Percentiles rank a stretch among this genome's conserved stretches.
These are phyloP conservation scores for Apocrypta bakeri DNA, from an alignment of 1,140 invertebrate genomes.

Conservation along the genomic window DNA sequence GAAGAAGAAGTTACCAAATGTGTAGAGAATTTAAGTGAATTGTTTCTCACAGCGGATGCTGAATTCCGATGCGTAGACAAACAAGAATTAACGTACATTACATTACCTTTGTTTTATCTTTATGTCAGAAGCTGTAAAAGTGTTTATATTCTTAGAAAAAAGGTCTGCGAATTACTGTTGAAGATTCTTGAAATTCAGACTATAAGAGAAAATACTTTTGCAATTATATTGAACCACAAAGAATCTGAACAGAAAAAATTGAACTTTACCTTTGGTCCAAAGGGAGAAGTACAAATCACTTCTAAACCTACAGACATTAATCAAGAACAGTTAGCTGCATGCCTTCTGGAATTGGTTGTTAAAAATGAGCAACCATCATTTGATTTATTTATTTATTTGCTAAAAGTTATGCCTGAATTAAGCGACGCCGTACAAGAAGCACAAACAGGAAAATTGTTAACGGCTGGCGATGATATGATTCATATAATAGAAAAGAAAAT, in stretches of 20 bases:
- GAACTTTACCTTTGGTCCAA: constrained; percentile 63
- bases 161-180: constrained; percentile 65
- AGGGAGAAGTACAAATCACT: constrained; percentile 65
- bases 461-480: constrained; percentile 55
- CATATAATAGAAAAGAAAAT: constrained; percentile 62
- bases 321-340: constrained; percentile 60
- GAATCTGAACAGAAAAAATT: constrained; percentile 58
- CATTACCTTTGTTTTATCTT: constrained; percentile 68
- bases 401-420: constrained; percentile 57
- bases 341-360: constrained; percentile 64
- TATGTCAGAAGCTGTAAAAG: constrained; percentile 63
- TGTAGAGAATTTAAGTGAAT: constrained; percentile 67
- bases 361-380: constrained; percentile 58
- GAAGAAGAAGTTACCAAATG: constrained; percentile 65
- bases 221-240: constrained; percentile 61
- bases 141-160: constrained; percentile 60
- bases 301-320: constrained; percentile 50
- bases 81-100: constrained; percentile 58
- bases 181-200: constrained; percentile 60
- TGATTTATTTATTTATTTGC: constrained; percentile 66
- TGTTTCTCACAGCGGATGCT: constrained; percentile 64
- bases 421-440: constrained; percentile 29
- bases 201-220: constrained; percentile 58
- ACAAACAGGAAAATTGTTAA: constrained; percentile 50
- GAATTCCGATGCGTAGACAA: constrained; percentile 67